These are phyloP conservation scores for Phyllotreta striolata DNA, from an alignment of 2,888 invertebrate genomes.

Conservation along the genomic window DNA sequence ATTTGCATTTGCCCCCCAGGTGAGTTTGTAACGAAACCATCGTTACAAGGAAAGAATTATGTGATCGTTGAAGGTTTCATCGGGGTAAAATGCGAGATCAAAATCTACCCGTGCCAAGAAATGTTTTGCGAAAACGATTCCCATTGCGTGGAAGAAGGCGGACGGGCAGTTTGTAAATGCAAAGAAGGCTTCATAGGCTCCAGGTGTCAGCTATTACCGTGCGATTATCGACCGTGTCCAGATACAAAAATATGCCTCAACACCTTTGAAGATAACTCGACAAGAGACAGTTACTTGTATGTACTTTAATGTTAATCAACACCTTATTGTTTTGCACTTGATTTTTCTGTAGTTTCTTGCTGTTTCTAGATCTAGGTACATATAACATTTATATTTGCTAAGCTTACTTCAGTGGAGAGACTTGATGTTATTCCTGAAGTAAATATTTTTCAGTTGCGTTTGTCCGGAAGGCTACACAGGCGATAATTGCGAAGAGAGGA, in stretches of 20 bases:
- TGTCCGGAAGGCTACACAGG: constrained; percentile 67
- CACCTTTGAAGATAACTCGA: constrained; percentile 57
- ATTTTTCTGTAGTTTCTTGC: not conserved
- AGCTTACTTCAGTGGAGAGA: not conserved
- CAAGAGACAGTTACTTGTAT: constrained; percentile 60
- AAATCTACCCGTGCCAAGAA: constrained; percentile 48
- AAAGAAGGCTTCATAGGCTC: constrained; percentile 64
- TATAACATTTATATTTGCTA: not conserved
- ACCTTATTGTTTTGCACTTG: not conserved
- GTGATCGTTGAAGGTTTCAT: constrained; percentile 48
- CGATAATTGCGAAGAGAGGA: constrained; percentile 60
- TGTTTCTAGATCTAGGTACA: not conserved
- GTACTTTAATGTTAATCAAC: constrained; percentile 24
- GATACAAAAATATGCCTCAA: constrained; percentile 61
- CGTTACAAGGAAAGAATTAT: constrained; percentile 14
- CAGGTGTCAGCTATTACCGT: constrained; percentile 66
- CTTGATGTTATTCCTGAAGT: no score
- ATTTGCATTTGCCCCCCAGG: constrained; percentile 59
- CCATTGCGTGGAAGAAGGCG: constrained; percentile 56
- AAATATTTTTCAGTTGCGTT: constrained; percentile 60
- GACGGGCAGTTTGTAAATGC: constrained; percentile 64
- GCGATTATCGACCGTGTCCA: constrained; percentile 66
- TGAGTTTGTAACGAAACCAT: constrained; percentile 31
- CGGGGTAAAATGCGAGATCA: constrained; percentile 56
- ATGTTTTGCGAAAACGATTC: constrained; percentile 60